phyloP scores from a whole-genome alignment of 2,888 invertebrate species.

The Scaptomyza tumidula region DNA sequence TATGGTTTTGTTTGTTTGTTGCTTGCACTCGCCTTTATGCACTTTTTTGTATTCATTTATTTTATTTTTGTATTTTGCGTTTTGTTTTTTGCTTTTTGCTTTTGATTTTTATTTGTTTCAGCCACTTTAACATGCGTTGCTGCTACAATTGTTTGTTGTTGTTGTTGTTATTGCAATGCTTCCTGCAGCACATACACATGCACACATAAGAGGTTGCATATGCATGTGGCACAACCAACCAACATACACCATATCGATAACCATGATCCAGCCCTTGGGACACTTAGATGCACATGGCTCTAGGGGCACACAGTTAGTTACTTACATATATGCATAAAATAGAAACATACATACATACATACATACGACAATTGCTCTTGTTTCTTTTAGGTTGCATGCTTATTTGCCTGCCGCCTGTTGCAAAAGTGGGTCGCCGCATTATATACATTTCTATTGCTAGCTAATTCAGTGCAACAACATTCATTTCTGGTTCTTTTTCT shows the following conservation, averaged over 20 bases:
- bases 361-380: not conserved
- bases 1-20: slow-evolving; percentile 48
- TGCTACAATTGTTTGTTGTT: slow-evolving; percentile 13
- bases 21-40: slow-evolving; percentile 68
- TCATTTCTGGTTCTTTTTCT: not conserved
- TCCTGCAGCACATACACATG: slow-evolving; percentile 8
- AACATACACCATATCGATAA: slow-evolving; percentile 31
- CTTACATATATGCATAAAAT: not conserved
- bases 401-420: slow-evolving; percentile 42
- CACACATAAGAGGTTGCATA: not conserved
- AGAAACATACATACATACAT: not conserved
- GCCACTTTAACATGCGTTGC: slow-evolving; percentile 48
- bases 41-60: slow-evolving; percentile 31
- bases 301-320: slow-evolving; percentile 30
- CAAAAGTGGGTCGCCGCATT: slow-evolving; percentile 20
- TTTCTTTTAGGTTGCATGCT: slow-evolving; percentile 29
- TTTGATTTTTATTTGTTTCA: slow-evolving; percentile 59
- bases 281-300: slow-evolving; percentile 27
- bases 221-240: slow-evolving; percentile 3
- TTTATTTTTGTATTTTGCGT: slow-evolving; percentile 15
- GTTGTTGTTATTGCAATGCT: slow-evolving; percentile 13
- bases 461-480: slow-evolving; percentile 7
- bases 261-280: slow-evolving; percentile 16
- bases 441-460: slow-evolving; percentile 1
- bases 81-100: slow-evolving; percentile 15